Evolutionary conservation across 2,888 invertebrate genomes (phyloP).

Genomic region (Drosophila falleni): DNA sequence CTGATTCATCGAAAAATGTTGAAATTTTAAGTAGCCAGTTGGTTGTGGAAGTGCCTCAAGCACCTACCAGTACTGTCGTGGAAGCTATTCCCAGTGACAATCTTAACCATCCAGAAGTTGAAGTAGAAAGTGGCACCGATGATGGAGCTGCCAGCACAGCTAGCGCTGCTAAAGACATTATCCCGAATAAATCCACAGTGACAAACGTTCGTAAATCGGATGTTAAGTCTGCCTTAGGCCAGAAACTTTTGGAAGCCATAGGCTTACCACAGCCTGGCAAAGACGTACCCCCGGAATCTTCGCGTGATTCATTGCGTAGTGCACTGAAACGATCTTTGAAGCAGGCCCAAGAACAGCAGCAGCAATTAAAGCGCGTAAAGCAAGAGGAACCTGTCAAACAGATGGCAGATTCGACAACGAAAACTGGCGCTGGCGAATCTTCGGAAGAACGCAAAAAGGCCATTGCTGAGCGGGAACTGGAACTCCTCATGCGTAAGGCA

Average conservation of each 20-base stretch:
- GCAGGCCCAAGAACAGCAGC: conserved; percentile 81
- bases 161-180: conserved; percentile 9
- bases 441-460: conserved; percentile 73
- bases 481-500: conserved; percentile 68
- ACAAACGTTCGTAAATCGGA: conserved; percentile 53
- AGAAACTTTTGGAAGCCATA: conserved; percentile 81
- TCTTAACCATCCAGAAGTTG: not conserved
- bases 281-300: conserved; percentile 50
- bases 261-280: conserved; percentile 74
- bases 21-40: not conserved
- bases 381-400: conserved; percentile 77
- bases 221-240: conserved; percentile 73
- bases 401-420: conserved; percentile 83
- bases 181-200: conserved; percentile 12
- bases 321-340: conserved; percentile 80
- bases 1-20: not conserved
- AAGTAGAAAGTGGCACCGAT: conserved; percentile 1
- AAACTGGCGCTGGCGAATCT: conserved; percentile 62
- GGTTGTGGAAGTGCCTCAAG: conserved; percentile 38
- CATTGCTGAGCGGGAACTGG: conserved; percentile 66
- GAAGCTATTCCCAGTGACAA: conserved; percentile 23
- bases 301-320: conserved; percentile 73
- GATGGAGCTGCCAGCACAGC: conserved; percentile 3
- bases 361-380: conserved; percentile 71
- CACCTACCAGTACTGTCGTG: conserved; percentile 52